These are phyloP conservation scores for Drosophila takahashii DNA, from an alignment of 1,140 invertebrate species.

Conservation along the genomic window DNA sequence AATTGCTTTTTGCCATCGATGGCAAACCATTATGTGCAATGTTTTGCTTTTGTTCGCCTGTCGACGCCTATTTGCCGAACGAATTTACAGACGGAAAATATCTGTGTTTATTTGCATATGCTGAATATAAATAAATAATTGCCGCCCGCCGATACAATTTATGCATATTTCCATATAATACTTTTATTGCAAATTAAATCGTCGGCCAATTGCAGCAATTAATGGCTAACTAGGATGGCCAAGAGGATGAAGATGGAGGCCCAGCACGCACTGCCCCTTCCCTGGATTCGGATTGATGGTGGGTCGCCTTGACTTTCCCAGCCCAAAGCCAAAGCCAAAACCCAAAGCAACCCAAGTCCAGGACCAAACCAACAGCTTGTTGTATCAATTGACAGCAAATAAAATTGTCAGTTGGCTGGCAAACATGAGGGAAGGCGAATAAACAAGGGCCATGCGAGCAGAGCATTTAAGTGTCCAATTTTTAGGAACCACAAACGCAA, in stretches of 20 bases:
- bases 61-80: slow-evolving; percentile 43
- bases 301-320: background rate
- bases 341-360: too few species aligned
- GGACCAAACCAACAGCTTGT: slow-evolving; percentile 59
- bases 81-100: slow-evolving; percentile 43
- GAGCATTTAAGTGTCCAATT: slow-evolving; percentile 77
- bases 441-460: slow-evolving; percentile 58
- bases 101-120: slow-evolving; percentile 56
- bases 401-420: slow-evolving; percentile 76
- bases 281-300: background rate
- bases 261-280: background rate
- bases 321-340: background rate
- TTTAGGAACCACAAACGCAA: slow-evolving; percentile 70
- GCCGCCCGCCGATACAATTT: slow-evolving; percentile 37
- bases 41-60: slow-evolving; percentile 6
- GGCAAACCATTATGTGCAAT: slow-evolving; percentile 9
- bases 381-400: slow-evolving; percentile 84
- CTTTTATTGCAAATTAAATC: slow-evolving; percentile 54
- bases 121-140: slow-evolving; percentile 60
- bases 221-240: slow-evolving; percentile 2
- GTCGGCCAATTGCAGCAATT: slow-evolving; percentile 30
- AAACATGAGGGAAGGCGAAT: slow-evolving; percentile 48
- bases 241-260: background rate
- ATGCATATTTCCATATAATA: slow-evolving; percentile 56
- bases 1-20: slow-evolving; percentile 44